A percentile compares a stretch with the other conserved stretches of the same genome.
These are phyloP conservation scores for Chrosomus eos DNA, from an alignment of 2,797 vertebrate genomes.

Conservation along the genomic window DNA sequence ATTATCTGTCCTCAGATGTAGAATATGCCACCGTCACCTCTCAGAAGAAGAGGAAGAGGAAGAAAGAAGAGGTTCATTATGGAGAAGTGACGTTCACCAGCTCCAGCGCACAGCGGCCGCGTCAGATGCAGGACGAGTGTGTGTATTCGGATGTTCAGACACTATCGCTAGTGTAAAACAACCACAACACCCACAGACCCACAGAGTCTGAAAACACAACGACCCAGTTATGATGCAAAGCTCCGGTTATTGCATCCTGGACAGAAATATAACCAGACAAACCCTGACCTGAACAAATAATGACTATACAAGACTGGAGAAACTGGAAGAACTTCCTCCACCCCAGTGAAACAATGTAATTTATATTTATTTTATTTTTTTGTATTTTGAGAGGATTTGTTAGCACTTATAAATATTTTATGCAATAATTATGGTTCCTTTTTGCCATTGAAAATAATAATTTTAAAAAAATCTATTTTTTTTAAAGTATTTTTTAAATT, in stretches of 20 bases:
- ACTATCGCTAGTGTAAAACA: not conserved
- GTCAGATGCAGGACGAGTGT: not conserved
- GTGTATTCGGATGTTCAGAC: not conserved
- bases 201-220: not conserved
- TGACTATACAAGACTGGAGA: no score
- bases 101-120: not conserved
- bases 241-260: not conserved
- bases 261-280: not conserved
- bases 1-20: not conserved
- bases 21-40: accelerated
- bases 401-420: no score
- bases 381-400: no score
- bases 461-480: no score
- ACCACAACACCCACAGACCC: not conserved
- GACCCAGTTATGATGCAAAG: not conserved
- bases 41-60: not conserved
- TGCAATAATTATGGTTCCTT: no score
- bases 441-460: no score
- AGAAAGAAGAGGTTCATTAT: not conserved
- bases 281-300: not conserved
- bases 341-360: no score
- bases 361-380: no score
- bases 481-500: no score
- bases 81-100: not conserved
- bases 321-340: no score